A percentile compares a stretch with the other conserved stretches of the same genome.
Conservation (phyloP, 2,113 vertebrate species). For the Leuciscus idus region DNA sequence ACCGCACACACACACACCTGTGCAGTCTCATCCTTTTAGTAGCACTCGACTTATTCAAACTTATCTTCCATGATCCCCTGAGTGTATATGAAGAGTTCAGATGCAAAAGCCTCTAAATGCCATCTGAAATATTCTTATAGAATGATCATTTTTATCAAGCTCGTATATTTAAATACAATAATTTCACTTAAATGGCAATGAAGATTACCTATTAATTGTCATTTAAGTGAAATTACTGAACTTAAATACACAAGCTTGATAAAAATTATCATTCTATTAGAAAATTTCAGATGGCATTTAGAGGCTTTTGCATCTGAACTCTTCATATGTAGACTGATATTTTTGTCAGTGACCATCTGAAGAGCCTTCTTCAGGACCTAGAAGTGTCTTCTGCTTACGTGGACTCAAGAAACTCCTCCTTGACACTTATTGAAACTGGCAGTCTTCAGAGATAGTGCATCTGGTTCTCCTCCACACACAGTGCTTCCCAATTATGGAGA, state of each 20-base stretch:
- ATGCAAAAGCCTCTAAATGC: too few relatives aligned
- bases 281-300: too few relatives aligned
- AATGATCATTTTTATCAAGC: too few relatives aligned
- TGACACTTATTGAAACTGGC: constrained; percentile 52
- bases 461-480: constrained; percentile 38
- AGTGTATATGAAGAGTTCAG: too few relatives aligned
- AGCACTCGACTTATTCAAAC: neutral
- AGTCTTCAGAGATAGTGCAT: constrained; percentile 28
- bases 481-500: constrained; percentile 40
- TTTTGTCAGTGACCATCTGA: constrained; percentile 24
- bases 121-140: too few relatives aligned
- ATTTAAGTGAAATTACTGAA: too few relatives aligned
- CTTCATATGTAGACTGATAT: neutral
- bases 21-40: neutral
- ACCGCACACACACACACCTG: neutral
- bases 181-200: too few relatives aligned
- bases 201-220: too few relatives aligned
- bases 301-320: too few relatives aligned
- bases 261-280: too few relatives aligned
- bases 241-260: too few relatives aligned
- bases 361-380: constrained; percentile 3
- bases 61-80: neutral
- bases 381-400: neutral
- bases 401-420: constrained; percentile 23
- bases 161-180: too few relatives aligned